phyloP scores from a whole-genome alignment of 2,888 invertebrate genomes.

The Idaea straminata region DNA sequence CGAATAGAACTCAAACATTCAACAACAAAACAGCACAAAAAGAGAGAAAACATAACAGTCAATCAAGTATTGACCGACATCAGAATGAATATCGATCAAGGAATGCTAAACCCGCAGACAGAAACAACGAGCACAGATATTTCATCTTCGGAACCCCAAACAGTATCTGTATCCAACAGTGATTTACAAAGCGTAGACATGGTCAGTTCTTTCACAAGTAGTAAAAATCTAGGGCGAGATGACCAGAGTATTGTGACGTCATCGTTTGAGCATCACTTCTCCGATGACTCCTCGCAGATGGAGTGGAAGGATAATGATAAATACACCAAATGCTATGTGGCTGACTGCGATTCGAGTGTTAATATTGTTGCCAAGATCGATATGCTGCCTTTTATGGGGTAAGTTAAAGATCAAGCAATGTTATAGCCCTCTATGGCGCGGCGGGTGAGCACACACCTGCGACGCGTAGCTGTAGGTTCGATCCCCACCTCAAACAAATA shows the following conservation, averaged over 20 bases:
- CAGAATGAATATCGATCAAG: slow-evolving; percentile 28
- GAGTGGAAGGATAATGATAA: slow-evolving; percentile 36
- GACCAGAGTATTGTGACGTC: slow-evolving; percentile 7
- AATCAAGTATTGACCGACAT: slow-evolving; percentile 47
- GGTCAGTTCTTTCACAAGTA: slow-evolving; percentile 46
- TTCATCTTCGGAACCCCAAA: slow-evolving; percentile 13
- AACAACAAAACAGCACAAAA: background rate
- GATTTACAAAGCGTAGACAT: slow-evolving; percentile 26
- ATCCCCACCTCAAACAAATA: too few relatives aligned
- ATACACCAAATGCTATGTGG: slow-evolving; percentile 28
- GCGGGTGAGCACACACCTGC: too few relatives aligned
- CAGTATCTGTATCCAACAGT: slow-evolving; percentile 10
- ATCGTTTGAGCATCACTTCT: background rate
- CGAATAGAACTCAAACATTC: background rate
- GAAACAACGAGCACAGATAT: slow-evolving; percentile 7
- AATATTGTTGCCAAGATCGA: slow-evolving; percentile 60
- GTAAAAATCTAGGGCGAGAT: slow-evolving; percentile 33
- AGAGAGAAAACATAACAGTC: slow-evolving; percentile 31
- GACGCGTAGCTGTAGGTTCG: too few relatives aligned
- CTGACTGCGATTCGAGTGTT: slow-evolving; percentile 39
- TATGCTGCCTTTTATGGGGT: slow-evolving; percentile 68
- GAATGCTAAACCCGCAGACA: slow-evolving; percentile 26
- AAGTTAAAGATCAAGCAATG: slow-evolving; percentile 29
- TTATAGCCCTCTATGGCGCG: too few relatives aligned
- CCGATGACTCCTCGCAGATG: slow-evolving; percentile 12